Evolutionary conservation across 2,888 invertebrate species (phyloP).

Genomic region (Hyposoter didymator): DNA sequence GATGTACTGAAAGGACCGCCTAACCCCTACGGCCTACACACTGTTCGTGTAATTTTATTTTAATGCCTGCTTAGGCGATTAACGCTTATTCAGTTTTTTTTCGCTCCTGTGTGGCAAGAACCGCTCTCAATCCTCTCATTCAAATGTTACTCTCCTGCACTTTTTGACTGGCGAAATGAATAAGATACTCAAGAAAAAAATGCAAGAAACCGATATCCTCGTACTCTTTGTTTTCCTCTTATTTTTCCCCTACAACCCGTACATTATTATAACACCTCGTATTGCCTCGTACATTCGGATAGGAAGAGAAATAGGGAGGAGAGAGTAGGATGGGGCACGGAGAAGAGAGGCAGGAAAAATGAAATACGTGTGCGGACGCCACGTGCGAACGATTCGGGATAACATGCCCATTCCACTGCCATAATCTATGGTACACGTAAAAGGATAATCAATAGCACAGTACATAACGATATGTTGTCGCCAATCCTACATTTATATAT

Average conservation of each 20-base stretch:
- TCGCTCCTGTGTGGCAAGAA: slow-evolving; percentile 7
- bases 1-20: slow-evolving; percentile 51
- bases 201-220: too few species aligned
- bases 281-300: not conserved
- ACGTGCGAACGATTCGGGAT: slow-evolving; percentile 38
- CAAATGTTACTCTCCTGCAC: not conserved
- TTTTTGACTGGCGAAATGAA: not conserved
- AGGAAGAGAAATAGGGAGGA: slow-evolving; percentile 28
- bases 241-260: not conserved
- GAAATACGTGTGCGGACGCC: slow-evolving; percentile 36
- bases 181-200: too few species aligned
- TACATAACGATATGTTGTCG: slow-evolving; percentile 26
- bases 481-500: slow-evolving; percentile 10
- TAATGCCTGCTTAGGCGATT: slow-evolving; percentile 69
- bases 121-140: slow-evolving; percentile 9
- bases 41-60: slow-evolving; percentile 66
- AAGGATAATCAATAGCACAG: slow-evolving; percentile 34
- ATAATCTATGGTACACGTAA: slow-evolving; percentile 48
- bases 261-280: slow-evolving; percentile 25
- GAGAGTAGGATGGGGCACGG: not conserved
- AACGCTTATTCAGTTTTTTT: slow-evolving; percentile 47
- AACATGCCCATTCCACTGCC: slow-evolving; percentile 15
- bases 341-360: slow-evolving; percentile 27
- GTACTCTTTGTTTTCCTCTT: not conserved
- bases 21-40: slow-evolving; percentile 52